Evolutionary conservation across 2,888 invertebrate species (phyloP), one percentile per base, ranked within the genome.

Genomic region (Lasioglossum vierecki): DNA sequence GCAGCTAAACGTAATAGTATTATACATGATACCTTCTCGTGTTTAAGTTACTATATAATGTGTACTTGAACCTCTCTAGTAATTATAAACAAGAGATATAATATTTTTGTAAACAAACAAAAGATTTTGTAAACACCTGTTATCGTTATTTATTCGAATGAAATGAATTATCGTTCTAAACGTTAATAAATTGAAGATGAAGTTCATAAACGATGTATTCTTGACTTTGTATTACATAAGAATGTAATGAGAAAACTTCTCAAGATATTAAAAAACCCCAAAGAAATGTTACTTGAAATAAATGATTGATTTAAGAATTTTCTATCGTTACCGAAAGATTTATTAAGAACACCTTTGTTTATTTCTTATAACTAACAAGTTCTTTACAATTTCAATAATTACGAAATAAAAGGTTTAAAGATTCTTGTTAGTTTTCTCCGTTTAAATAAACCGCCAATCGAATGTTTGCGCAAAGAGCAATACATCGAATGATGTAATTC

Each of bases 31-130:
- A 83, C 66, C 76, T 79, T 66, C 49, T 35, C 30, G 41, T 41
- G 22, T 77, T 77, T 63, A 18, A 39, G 57, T 80, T 60, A 15
- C 26, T 46, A 22, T 63, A 74, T 2, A 53, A 57, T 39, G 44
- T 26, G 68, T 66, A 9, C 63, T 72, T 66, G n/a, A 46, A 26
- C 49, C 2, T 30, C 2, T 81, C n/a, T 81, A 78, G 57, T n/a
- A 22, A 53, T 26, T 81, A 49, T 81, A 13, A 68, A 30, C 77
- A 81, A 77, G n/a, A 18, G 41, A 41, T 41, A 74, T 22, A 74
- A 70, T 83, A 83, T 70, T 70, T 81, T 83, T 79, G 30, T 71
- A 80, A 72, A 46, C 71, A 68, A 72, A 41, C 35, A 73, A 39
- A 79, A 18, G n/a, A 46, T 18, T 46, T 46, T 39, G 39, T 15